phyloP scores from a whole-genome alignment of 2,797 vertebrate species.

The Halcyon badia region DNA sequence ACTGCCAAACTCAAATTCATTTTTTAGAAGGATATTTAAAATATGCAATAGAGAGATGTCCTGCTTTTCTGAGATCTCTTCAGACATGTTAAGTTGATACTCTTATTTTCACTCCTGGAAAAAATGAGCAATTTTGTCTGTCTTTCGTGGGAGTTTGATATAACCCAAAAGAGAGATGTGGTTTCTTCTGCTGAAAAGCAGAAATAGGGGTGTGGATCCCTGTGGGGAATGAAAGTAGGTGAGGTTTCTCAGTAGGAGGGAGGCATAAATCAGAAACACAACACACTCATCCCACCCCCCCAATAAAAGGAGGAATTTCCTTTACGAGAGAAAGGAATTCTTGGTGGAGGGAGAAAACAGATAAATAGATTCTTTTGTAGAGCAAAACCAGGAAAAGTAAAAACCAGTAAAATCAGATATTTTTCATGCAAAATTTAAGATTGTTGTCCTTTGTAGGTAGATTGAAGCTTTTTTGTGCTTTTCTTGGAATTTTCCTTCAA shows the following conservation, averaged over 20 bases:
- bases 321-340: not conserved
- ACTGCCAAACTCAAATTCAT: rapidly evolving
- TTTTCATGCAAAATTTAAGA: not conserved
- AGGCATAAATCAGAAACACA: not conserved
- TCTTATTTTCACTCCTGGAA: not conserved
- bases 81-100: not conserved
- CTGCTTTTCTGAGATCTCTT: not conserved
- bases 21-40: not conserved
- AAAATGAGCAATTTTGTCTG: not conserved
- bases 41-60: no score
- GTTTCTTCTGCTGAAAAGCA: not conserved
- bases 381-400: not conserved
- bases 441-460: not conserved
- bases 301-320: not conserved
- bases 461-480: not conserved
- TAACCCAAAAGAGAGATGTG: not conserved
- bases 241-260: not conserved
- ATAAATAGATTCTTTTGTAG: not conserved
- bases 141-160: not conserved
- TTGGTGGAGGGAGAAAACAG: not conserved
- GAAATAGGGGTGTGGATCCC: not conserved
- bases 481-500: not conserved
- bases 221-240: not conserved
- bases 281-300: no score
- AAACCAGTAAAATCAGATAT: not conserved